Base-by-base conservation (phyloP, 2,797 vertebrate genomes). In the Balearica regulorum region DNA sequence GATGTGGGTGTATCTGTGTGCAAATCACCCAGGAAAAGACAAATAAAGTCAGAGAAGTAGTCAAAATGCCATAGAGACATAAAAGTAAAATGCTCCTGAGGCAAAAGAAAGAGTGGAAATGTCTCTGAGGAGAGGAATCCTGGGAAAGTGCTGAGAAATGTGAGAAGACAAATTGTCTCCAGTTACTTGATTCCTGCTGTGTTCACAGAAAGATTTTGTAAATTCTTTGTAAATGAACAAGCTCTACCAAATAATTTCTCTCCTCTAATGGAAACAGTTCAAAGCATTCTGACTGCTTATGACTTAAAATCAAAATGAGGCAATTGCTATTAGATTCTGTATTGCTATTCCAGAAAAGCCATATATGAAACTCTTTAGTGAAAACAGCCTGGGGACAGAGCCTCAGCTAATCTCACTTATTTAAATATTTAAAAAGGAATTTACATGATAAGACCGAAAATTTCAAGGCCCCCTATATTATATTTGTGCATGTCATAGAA, bases 101-200 rank as follows among this genome's bases (percentile, higher is more conserved):
- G 29, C 33, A 82, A 55, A 90, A 72, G 37, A 51, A 83, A 68
- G 61, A 90, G 21, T 70, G 68, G 49, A 87, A 96, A 70, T 41
- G 14, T 29, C 51, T 70, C 60, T 53, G 51, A 80, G 19, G 16
- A 75, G 37, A 87, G 25, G 83, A 90, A 84, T 80, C 18, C 31
- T 87, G 54, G 66, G 70, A 94, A 94, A 93, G 44, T 58, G 28
- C 49, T 90, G 87, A 89, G 66, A 93, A 93, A 72, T 54, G 35
- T 58, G 62, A 79, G 66, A 93, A 93, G 53, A 90, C 54, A 87
- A 91, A 90, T 79, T 73, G 54, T 90, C 66, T 88, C 39, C 57
- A 78, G 65, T 48, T 71, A 68, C 77, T 86, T 72, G 90, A 90
- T 66, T 87, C 83, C 58, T 41, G 51, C 83, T 94, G 55, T 77